These are phyloP conservation scores for Gonioctena quinquepunctata DNA, from an alignment of 1,140 invertebrate genomes.

Conservation along the genomic window DNA sequence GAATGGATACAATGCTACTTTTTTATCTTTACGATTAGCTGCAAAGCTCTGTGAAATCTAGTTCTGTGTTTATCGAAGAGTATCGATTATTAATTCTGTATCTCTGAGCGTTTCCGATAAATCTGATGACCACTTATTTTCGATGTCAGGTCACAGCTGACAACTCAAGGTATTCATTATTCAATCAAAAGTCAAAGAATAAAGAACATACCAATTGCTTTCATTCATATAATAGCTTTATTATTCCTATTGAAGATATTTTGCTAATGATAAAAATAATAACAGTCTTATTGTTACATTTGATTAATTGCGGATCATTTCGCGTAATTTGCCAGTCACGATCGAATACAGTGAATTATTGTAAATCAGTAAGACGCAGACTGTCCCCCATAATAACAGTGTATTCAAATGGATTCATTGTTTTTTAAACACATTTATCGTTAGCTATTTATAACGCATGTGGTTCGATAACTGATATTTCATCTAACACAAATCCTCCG, in stretches of 20 bases:
- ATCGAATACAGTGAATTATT: neutral
- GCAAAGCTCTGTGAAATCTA: too few relatives aligned
- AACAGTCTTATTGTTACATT: conserved; percentile 11
- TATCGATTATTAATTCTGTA: neutral
- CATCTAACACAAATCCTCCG: too few relatives aligned
- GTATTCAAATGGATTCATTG: too few relatives aligned
- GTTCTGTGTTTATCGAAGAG: too few relatives aligned
- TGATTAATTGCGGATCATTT: neutral
- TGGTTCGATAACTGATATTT: too few relatives aligned
- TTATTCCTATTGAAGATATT: conserved; percentile 15
- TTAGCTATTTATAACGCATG: too few relatives aligned
- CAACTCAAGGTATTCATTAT: neutral
- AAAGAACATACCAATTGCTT: neutral
- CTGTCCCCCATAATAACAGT: too few relatives aligned
- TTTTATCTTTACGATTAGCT: too few relatives aligned
- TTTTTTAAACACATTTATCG: too few relatives aligned
- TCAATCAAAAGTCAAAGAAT: neutral
- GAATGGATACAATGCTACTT: too few relatives aligned
- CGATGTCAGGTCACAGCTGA: neutral
- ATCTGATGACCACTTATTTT: neutral
- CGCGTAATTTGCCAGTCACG: neutral
- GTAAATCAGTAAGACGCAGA: too few relatives aligned
- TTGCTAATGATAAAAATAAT: conserved; percentile 19
- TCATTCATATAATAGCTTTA: conserved; percentile 9
- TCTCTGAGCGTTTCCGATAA: neutral